These are phyloP conservation scores for Pantala flavescens DNA, from an alignment of 1,140 invertebrate species.

Conservation along the genomic window DNA sequence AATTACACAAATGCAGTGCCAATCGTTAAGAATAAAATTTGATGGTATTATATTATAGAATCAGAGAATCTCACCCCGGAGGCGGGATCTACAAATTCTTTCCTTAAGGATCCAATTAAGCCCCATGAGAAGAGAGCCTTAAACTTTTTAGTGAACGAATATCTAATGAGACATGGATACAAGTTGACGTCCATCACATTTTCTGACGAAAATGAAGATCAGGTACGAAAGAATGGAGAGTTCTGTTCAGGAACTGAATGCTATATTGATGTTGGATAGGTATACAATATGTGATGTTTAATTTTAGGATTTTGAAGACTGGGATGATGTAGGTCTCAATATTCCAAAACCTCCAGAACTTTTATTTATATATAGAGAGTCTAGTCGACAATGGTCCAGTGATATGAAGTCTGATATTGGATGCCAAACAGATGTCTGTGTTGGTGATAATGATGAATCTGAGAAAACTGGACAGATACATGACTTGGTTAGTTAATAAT, in stretches of 20 bases:
- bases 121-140: conserved; percentile 74
- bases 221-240: conserved; percentile 39
- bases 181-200: conserved; percentile 86
- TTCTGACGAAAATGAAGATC: conserved; percentile 83
- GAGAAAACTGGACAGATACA: background rate
- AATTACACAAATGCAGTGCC: background rate
- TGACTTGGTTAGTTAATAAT: background rate
- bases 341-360: conserved; percentile 70
- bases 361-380: conserved; percentile 65
- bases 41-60: conserved; percentile 36
- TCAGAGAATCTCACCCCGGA: conserved; percentile 49
- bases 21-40: no score
- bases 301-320: conserved; percentile 78
- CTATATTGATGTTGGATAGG: conserved; percentile 17
- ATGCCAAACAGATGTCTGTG: background rate
- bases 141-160: conserved; percentile 84
- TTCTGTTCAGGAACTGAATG: background rate
- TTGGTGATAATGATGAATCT: background rate
- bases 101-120: conserved; percentile 50
- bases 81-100: conserved; percentile 33
- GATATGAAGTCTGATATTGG: conserved; percentile 26
- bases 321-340: conserved; percentile 86
- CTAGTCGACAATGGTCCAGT: conserved; percentile 40
- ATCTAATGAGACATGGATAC: conserved; percentile 66
- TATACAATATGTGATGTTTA: conserved; percentile 18